These are phyloP conservation scores for Diabrotica virgifera DNA, from an alignment of 1,140 invertebrate species.

Conservation along the genomic window DNA sequence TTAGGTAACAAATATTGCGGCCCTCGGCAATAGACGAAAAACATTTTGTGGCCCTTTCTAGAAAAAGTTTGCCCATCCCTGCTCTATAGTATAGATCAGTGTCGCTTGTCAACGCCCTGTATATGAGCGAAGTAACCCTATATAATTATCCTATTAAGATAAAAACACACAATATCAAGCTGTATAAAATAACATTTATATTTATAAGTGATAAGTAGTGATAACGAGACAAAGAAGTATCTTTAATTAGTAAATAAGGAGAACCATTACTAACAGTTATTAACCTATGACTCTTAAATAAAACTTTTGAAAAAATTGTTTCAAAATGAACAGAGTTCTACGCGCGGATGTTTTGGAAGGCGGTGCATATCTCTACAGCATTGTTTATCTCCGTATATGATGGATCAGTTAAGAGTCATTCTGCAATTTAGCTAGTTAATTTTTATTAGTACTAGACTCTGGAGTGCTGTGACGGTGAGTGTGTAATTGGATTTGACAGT, in stretches of 20 bases:
- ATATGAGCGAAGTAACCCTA: too few relatives aligned
- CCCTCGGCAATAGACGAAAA: too few relatives aligned
- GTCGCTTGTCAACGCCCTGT: too few relatives aligned
- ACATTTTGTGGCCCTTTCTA: too few relatives aligned
- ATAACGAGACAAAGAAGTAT: slow-evolving; percentile 22
- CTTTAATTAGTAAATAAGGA: slow-evolving; percentile 8
- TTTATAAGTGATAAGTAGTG: slow-evolving; percentile 26
- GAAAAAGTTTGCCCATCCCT: too few relatives aligned
- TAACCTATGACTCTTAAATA: background rate
- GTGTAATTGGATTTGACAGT: slow-evolving; percentile 12
- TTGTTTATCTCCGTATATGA: background rate
- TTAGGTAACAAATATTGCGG: too few relatives aligned
- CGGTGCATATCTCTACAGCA: background rate
- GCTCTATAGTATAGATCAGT: too few relatives aligned
- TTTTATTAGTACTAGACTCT: slow-evolving; percentile 30
- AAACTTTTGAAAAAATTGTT: background rate
- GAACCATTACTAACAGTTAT: background rate
- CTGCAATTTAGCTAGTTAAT: slow-evolving; percentile 39
- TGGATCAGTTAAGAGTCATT: slow-evolving; percentile 27
- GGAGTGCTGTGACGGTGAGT: slow-evolving; percentile 17
- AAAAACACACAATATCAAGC: too few relatives aligned
- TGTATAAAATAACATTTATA: slow-evolving; percentile 17
- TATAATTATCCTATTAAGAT: too few relatives aligned
- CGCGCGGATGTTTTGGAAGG: background rate
- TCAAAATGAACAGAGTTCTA: background rate